Evolutionary conservation across 1,140 invertebrate species (phyloP), one percentile per base, ranked within the genome.

Genomic region (Drosophila nannoptera): DNA sequence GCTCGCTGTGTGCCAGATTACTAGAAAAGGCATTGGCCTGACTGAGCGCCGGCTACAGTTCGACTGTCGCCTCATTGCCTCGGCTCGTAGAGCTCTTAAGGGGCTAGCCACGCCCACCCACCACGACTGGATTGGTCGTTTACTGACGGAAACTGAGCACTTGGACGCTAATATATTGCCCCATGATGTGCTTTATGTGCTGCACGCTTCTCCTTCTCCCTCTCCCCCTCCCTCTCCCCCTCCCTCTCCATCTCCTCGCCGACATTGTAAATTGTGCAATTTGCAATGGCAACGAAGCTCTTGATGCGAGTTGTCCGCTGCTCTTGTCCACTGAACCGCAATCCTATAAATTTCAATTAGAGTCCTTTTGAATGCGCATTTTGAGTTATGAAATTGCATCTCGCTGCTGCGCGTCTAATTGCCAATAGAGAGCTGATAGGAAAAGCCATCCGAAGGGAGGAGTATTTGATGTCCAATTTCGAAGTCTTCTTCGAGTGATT

Each of bases 151-250:
- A 75, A 61, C 14, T 70, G 54, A 59, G 77, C 77, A 64, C 77
- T 80, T 78, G 77, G 77, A 73, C 68, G 48, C 72, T 80, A 78
- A 78, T 80, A 73, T 73, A 78, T 73, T 58, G 72, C 64, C 46
- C 40, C 61, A 72, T 63, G 48, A 61, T 80, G 72, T 63, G 63
- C 61, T 75, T 75, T 80, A 75, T 75, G 64, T 55, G 12, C 63
- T 70, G 59, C 33, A 58, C 33, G 48, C 75, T 40, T 46, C 60
- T 55, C 65, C 45, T 35, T 35, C 7, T 64, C 32, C 49, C n/a
- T n/a, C n/a, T n/a, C n/a, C n/a, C n/a, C n/a, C n/a, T n/a, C n/a
- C n/a, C n/a, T n/a, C n/a, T n/a, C n/a, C n/a, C n/a, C n/a, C n/a
- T n/a, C n/a, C n/a, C n/a, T n/a, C n/a, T 55, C 65, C 45, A 35